Percentiles rank a stretch among this genome's conserved stretches.
These are phyloP conservation scores for Mesaphorura yosii DNA, from an alignment of 1,140 invertebrate species.

Conservation along the genomic window DNA sequence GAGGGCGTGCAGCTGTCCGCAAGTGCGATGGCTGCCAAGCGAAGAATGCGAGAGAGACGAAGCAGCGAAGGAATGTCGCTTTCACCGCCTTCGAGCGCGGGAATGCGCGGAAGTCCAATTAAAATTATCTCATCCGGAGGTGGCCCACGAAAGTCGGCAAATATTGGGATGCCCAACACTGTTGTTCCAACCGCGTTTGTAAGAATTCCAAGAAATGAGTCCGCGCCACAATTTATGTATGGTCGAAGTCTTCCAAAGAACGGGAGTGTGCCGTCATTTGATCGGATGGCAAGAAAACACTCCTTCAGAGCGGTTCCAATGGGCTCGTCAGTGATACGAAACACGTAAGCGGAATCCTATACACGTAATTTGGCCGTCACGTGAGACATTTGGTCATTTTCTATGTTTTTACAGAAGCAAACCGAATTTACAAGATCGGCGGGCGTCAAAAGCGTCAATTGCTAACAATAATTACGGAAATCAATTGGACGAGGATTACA, in stretches of 20 bases:
- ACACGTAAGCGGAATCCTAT: neutral
- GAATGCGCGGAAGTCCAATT: constrained; percentile 19
- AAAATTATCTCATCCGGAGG: constrained; percentile 11
- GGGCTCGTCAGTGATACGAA: constrained; percentile 5
- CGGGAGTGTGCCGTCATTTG: constrained; percentile 75
- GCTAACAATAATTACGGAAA: constrained; percentile 20
- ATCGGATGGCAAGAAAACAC: constrained; percentile 44
- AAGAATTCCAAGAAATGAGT: constrained; percentile 31
- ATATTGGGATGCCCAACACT: constrained; percentile 15
- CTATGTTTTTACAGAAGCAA: constrained; percentile 14
- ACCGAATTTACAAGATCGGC: constrained; percentile 20
- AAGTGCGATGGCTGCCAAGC: constrained; percentile 9
- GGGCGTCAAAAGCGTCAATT: constrained; percentile 21
- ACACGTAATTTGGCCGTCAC: neutral
- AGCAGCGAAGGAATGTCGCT: constrained; percentile 24
- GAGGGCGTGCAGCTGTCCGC: constrained; percentile 9
- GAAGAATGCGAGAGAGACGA: constrained; percentile 16
- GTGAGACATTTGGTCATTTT: neutral
- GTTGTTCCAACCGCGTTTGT: constrained; percentile 4
- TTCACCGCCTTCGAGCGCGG: constrained; percentile 15
- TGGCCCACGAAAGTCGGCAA: constrained; percentile 18
- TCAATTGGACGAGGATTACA: constrained; percentile 27
- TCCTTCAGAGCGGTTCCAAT: constrained; percentile 28
- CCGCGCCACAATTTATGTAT: constrained; percentile 26
- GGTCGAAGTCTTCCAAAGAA: constrained; percentile 56